A percentile compares a stretch with the other conserved stretches of the same genome.
These are phyloP conservation scores for Scolanthus callimorphus DNA, from an alignment of 92 coral and sea anemone genomes.

Conservation along the genomic window DNA sequence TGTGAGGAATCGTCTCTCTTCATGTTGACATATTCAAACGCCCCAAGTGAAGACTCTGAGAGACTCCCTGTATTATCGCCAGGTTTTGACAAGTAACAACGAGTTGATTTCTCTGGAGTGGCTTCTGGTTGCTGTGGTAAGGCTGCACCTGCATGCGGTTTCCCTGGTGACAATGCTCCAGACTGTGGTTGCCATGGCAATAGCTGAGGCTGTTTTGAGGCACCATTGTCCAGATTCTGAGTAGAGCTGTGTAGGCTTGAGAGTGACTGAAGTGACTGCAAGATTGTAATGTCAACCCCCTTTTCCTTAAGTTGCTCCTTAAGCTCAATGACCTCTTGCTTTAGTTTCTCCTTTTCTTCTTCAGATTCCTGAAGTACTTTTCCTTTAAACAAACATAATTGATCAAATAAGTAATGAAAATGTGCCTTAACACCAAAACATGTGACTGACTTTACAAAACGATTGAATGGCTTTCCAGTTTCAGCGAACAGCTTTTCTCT, in stretches of 20 bases:
- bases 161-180: background rate
- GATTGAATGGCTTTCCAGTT: too few relatives aligned
- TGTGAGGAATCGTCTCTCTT: background rate
- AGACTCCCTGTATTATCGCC: background rate
- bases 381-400: slow-evolving; percentile 15
- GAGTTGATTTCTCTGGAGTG: background rate
- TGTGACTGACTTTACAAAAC: too few relatives aligned
- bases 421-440: too few relatives aligned
- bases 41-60: background rate
- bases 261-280: slow-evolving; percentile 3
- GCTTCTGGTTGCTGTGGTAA: background rate
- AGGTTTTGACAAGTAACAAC: background rate
- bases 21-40: background rate
- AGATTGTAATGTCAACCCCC: slow-evolving; percentile 26
- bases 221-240: too few relatives aligned
- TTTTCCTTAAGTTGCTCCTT: slow-evolving; percentile 18
- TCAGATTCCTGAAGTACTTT: slow-evolving; percentile 85
- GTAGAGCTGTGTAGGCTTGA: too few relatives aligned
- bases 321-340: slow-evolving; percentile 45
- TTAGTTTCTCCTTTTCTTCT: slow-evolving; percentile 52
- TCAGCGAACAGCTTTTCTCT: too few relatives aligned
- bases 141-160: background rate
- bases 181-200: background rate
- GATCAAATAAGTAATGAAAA: too few relatives aligned
- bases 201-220: too few relatives aligned